Evolutionary conservation across 2,113 vertebrate species (phyloP), one percentile per base, ranked within the genome.

Genomic region (Cariama cristata): DNA sequence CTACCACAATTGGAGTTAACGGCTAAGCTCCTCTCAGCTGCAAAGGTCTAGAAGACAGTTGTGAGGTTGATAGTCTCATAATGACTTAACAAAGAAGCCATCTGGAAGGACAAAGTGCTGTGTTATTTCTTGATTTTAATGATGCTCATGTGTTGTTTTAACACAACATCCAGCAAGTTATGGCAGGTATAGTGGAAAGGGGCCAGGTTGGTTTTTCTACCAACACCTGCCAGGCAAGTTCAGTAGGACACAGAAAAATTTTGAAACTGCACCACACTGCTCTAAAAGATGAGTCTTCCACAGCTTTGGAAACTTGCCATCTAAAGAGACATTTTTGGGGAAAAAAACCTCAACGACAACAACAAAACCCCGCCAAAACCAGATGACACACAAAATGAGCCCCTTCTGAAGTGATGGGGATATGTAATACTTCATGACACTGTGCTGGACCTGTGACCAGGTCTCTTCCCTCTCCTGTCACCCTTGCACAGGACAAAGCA

Each of bases 51-150:
- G 72, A 82, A 85, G 91, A 71, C 71, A 53, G 62, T 58, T 47
- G 66, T 1, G 8, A 86, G 60, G 58, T 8, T 45, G 93, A 86
- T 79, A 14, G 26, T 1, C 86, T 90, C 89, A 71, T 55, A 80
- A 67, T 74, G 92, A 32, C 53, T 53, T 23, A 44, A 59, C 55
- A 47, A 49, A 91, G 53, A 35, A 91, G 42, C 27, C 75, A 74
- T 55, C 84, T 80, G 79, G 83, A 86, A 80, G 84, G 75, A 73
- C 44, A 84, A 80, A 74, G 50, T 30, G 50, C 55, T 92, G 72
- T 38, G 4, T 74, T 42, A 77, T 83, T 90, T 56, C 67, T 90
- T 11, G 3, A 4, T 60, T 44, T 56, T 33, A 38, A n/a, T 8
- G 79, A 32, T 56, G 56, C 44, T 88, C 19, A 47, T 17, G n/a